Base-by-base conservation (phyloP, 2,797 vertebrate species). In the Acrossocheilus wenchowensis region DNA sequence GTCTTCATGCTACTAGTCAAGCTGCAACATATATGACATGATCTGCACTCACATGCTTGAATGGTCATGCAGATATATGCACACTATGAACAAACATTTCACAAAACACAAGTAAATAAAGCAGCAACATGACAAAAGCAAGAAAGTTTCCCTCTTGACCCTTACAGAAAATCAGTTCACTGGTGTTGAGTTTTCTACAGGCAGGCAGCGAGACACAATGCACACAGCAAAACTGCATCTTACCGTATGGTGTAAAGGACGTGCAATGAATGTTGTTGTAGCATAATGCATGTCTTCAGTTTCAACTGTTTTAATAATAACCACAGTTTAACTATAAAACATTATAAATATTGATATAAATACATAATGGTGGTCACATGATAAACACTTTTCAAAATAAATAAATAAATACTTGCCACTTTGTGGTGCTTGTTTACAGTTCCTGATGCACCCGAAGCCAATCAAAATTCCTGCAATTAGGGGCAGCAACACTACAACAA, bases 291-390 rank as follows among this genome's bases (percentile, higher is more conserved):
- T 60, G 54, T 78, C 75, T 60, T 60, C 75, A 41, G 0, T 39
- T 41, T 78, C 52, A 57, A n/a, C 75, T 78, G 75, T 57, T 78
- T 78, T 39, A 57, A 78, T 3, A 57, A 78, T 78, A 78, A 78
- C 36, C 34, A 75, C 26, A 39, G 3, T 60, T 60, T 5, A 78
- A 57, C 52, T 77, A 5, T 54, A 60, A 41, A 60, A 41, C 60
- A 21, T 39, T 9, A 14, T 26, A 26, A 26, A 26, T 26, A 26
- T 26, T 26, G 26, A 26, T 26, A 26, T 26, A 26, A 26, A 26
- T n/a, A 9, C 11, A 57, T n/a, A 78, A 15, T 36, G 1, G 0
- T 57, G 21, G 23, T 0, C 15, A 68, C 0, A 68, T 68, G 12
- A 62, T 62, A 62, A 62, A 62, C n/a, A 62, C 34, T 68, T 68